Percentiles rank a stretch among this genome's conserved stretches.
These are phyloP conservation scores for Verasper variegatus DNA, from an alignment of 2,113 vertebrate species.

Conservation along the genomic window DNA sequence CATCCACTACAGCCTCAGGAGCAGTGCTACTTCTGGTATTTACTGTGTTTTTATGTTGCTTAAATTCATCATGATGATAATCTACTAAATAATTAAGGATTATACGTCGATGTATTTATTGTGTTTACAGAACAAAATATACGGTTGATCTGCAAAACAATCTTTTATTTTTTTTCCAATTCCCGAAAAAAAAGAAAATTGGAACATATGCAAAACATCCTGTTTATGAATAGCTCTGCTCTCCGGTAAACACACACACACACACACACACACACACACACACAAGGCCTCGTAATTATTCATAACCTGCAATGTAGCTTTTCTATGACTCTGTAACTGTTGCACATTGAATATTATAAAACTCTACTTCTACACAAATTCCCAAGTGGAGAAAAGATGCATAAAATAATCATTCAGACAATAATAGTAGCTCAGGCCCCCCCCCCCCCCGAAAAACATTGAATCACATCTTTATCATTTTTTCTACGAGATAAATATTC, in stretches of 20 bases:
- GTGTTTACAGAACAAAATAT: neutral
- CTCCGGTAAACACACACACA: too few relatives aligned
- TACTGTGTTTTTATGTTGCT: neutral
- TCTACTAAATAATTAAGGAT: neutral
- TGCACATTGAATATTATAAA: neutral
- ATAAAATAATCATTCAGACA: neutral
- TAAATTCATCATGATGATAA: neutral
- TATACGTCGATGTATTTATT: neutral
- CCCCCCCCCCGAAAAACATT: too few relatives aligned
- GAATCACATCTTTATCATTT: too few relatives aligned
- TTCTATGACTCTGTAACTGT: neutral
- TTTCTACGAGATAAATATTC: too few relatives aligned
- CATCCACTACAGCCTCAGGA: neutral
- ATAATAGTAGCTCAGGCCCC: neutral
- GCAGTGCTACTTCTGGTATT: too few relatives aligned
- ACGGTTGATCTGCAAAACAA: too few relatives aligned
- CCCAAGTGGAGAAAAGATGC: neutral
- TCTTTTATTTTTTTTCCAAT: neutral
- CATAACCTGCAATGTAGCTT: neutral
- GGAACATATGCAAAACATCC: neutral
- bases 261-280: constrained; percentile 1
- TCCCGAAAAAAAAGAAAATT: neutral
- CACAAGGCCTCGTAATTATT: neutral
- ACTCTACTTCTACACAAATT: neutral
- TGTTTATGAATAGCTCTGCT: too few relatives aligned